Percentiles rank a stretch among this genome's conserved stretches.
Evolutionary conservation across 2,888 invertebrate species (phyloP).

Genomic region (Orchesellides sinensis): DNA sequence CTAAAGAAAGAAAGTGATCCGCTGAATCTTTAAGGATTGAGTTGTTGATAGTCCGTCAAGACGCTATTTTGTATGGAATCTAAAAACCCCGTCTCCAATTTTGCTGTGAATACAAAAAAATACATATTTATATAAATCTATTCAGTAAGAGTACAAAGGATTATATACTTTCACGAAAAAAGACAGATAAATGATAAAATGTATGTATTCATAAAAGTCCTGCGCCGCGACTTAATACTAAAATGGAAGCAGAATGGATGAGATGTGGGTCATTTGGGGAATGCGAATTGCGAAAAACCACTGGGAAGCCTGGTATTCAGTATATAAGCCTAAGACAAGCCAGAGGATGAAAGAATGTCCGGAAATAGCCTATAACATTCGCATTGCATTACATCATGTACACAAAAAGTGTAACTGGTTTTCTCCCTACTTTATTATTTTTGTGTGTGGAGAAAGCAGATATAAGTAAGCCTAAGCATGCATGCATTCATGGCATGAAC

Average conservation of each 20-base stretch:
- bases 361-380: slow-evolving; percentile 51
- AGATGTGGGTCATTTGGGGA: slow-evolving; percentile 61
- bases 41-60: slow-evolving; percentile 52
- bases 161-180: slow-evolving; percentile 27
- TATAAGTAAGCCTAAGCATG: slow-evolving; percentile 1
- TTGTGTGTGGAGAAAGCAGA: neutral
- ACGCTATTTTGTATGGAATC: slow-evolving; percentile 30
- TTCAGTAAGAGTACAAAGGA: slow-evolving; percentile 8
- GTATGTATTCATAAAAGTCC: neutral
- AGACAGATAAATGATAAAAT: neutral
- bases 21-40: slow-evolving; percentile 38
- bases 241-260: slow-evolving; percentile 31
- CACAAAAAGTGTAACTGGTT: neutral
- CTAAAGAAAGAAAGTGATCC: neutral
- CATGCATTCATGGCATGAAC: slow-evolving; percentile 20
- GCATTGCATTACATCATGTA: slow-evolving; percentile 35
- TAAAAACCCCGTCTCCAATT: slow-evolving; percentile 52
- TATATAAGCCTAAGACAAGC: neutral
- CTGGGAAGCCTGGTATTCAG: neutral
- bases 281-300: slow-evolving; percentile 50
- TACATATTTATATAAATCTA: neutral
- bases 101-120: neutral
- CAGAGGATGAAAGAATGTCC: slow-evolving; percentile 34
- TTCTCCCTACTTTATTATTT: neutral
- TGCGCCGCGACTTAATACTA: too few relatives aligned